Evolutionary conservation across 2,797 vertebrate species (phyloP), one percentile per base, ranked within the genome.

Genomic region (Leptatherina wallacei): DNA sequence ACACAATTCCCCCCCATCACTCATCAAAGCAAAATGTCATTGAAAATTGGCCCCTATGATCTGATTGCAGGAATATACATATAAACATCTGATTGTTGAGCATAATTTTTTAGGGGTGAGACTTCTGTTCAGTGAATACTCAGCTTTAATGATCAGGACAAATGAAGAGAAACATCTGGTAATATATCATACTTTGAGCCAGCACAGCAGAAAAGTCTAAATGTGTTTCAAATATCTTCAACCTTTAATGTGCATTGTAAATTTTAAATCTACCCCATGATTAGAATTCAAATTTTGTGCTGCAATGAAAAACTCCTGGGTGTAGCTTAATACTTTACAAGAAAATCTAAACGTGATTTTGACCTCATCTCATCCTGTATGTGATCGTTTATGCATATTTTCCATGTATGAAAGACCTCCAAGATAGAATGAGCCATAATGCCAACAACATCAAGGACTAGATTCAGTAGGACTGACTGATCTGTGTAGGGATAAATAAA

Each of bases 11-110:
- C 84, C 51, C 57, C 64, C 51, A 65, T 88, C 90, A 75, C 85
- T 91, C 82, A 88, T 85, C 68, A 65, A 75, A 80, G 74, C 88
- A 83, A 89, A 93, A 94, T 92, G 91, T 89, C 89, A 91, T 36
- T 2, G 62, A 56, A 84, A 88, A 88, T 82, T 78, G 75, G 69
- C 78, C 82, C 81, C 81, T 89, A 6, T 88, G 80, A 77, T 74
- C 76, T 20, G 33, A 20, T 33, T 68, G 83, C 74, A 72, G 32
- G 47, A 35, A 65, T 65, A 91, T 87, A 86, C 47, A 71, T 63
- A 74, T 73, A 65, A n/a, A n/a, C n/a, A 79, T 68, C 66, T 30
- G 2, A 52, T 67, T 38, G 65, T 72, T 74, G 52, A 65, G 35
- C 59, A 40, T 3, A 24, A 8, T 11, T 49, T 71, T 61, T 1